phyloP scores from a whole-genome alignment of 2,797 vertebrate species.

The Sternarchorhynchus goeldii region DNA sequence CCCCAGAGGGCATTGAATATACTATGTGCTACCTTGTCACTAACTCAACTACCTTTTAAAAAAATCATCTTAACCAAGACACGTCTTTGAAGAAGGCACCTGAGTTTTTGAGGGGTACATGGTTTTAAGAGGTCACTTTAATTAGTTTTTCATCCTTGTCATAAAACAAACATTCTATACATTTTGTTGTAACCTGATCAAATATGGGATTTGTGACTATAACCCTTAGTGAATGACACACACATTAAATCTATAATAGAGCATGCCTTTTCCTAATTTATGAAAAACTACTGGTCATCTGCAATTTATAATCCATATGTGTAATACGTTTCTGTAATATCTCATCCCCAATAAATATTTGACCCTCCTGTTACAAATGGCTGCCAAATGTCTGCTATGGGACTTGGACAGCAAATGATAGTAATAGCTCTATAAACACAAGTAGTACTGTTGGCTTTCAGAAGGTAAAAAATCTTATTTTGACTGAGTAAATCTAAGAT shows the following conservation, averaged over 20 bases:
- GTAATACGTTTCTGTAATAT: conserved; percentile 35
- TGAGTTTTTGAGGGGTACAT: background rate
- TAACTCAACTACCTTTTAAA: background rate
- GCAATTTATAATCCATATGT: conserved; percentile 26
- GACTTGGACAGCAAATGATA: conserved; percentile 51
- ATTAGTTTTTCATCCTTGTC: too few relatives aligned
- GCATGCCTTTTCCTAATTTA: background rate
- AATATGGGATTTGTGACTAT: conserved; percentile 25
- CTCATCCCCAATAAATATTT: conserved; percentile 47
- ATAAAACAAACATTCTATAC: too few relatives aligned
- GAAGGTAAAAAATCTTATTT: background rate
- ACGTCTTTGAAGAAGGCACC: background rate
- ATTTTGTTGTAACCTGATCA: background rate
- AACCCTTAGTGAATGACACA: conserved; percentile 32
- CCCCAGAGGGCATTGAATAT: background rate
- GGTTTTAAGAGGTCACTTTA: background rate
- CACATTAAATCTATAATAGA: conserved; percentile 40
- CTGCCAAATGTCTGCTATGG: conserved; percentile 39
- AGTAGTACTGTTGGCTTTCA: conserved; percentile 5
- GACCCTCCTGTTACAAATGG: conserved; percentile 34
- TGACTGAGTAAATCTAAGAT: background rate
- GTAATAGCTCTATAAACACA: conserved; percentile 44
- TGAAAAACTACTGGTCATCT: conserved; percentile 44
- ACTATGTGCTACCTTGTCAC: background rate
- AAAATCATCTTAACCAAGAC: background rate